These are phyloP conservation scores for Rhodophaea formosa DNA, from an alignment of 2,888 invertebrate genomes.

Conservation along the genomic window DNA sequence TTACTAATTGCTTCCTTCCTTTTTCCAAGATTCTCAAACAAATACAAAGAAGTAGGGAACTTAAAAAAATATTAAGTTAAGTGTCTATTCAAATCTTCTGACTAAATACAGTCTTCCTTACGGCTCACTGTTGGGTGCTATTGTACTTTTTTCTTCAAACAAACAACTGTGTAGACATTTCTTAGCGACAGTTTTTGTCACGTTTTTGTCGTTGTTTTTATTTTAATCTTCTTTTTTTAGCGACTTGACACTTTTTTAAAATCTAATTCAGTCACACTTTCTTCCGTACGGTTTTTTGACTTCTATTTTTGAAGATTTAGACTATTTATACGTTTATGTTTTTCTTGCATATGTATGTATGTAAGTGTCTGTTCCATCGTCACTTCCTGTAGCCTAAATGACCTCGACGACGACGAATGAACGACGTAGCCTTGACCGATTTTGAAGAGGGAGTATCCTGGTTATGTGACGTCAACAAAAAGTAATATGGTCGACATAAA, in stretches of 20 bases:
- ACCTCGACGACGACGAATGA: no score
- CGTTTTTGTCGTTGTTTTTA: background rate
- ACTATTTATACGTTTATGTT: no score
- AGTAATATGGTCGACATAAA: no score
- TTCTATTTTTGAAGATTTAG: no score
- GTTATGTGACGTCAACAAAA: no score
- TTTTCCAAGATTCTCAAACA: conserved; percentile 1
- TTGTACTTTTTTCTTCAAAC: conserved; percentile 1
- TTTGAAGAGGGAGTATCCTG: no score
- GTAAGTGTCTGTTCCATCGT: no score
- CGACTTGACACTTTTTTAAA: background rate
- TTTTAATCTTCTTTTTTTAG: background rate
- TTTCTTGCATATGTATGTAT: no score
- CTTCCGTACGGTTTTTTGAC: no score
- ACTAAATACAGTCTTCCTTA: background rate
- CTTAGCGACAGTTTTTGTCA: background rate
- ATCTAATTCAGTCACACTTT: background rate
- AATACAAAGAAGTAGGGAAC: background rate
- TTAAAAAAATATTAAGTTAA: background rate
- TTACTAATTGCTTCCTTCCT: conserved; percentile 1
- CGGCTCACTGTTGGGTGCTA: background rate
- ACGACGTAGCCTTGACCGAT: no score
- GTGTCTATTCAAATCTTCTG: background rate
- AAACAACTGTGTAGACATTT: background rate
- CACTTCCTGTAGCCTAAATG: no score